Evolutionary conservation across 2,888 invertebrate genomes (phyloP).

Genomic region (Hoplodrina blanda): DNA sequence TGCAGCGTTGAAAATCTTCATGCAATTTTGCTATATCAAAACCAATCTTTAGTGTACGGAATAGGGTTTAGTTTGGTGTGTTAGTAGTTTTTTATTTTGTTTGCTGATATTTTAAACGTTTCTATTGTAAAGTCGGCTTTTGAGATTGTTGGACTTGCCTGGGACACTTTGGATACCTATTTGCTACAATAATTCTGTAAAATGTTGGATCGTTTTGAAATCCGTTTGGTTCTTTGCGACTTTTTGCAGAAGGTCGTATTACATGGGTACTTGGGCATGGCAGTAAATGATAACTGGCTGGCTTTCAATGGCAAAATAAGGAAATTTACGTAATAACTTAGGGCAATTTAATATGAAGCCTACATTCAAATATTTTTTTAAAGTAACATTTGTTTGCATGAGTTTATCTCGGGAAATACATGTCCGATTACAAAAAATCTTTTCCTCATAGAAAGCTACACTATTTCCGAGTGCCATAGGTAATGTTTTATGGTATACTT

Average conservation of each 20-base stretch:
- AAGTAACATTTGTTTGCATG: no score
- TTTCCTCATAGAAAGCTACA: no score
- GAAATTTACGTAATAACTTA: no score
- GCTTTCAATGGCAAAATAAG: no score
- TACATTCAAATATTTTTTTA: no score
- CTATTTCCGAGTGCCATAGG: no score
- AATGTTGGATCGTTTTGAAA: constrained; percentile 15
- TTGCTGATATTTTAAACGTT: constrained; percentile 47
- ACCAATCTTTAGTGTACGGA: not conserved
- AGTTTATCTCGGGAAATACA: no score
- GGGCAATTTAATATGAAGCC: no score
- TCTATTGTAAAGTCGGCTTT: constrained; percentile 34
- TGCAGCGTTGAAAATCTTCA: constrained; percentile 48
- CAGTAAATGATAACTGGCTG: not conserved
- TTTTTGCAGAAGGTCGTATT: not conserved
- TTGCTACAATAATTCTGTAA: constrained; percentile 33
- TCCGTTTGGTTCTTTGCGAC: not conserved
- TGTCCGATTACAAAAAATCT: no score
- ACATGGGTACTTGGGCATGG: not conserved
- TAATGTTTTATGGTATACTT: no score
- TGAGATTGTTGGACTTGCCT: constrained; percentile 20
- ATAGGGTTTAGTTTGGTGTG: constrained; percentile 30
- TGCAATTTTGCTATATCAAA: constrained; percentile 28
- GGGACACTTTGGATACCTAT: constrained; percentile 24
- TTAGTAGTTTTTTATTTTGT: constrained; percentile 24